Base-by-base conservation (phyloP, 2,113 vertebrate genomes). In the Sturnus vulgaris region DNA sequence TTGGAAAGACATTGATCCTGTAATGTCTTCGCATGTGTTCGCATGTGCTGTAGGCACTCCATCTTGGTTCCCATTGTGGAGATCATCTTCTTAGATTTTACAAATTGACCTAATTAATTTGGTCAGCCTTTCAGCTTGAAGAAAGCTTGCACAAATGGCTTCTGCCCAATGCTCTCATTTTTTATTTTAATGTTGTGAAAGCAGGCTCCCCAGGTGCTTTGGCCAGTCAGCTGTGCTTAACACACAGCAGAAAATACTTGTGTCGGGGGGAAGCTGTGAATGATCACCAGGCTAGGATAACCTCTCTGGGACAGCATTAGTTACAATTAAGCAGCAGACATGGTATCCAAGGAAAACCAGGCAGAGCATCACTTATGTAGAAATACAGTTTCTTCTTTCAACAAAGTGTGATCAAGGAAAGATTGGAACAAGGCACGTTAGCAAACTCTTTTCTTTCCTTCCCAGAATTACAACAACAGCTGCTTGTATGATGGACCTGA, bases 401-500 rank as follows among this genome's bases (percentile, higher is more conserved):
- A 2, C 49, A 25, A 1, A 10, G 23, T 44, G 60, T 4, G 20
- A 46, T 52, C 21, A 53, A 52, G 65, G 28, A 24, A 53, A 81
- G 72, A 66, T 12, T 71, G 80, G 49, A 73, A 60, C 28, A 27
- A 78, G 68, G 23, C 18, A 5, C 10, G 0, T 55, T 96, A 91
- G 96, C n/a, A 19, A 39, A 33, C 24, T 11, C 75, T 96, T 61
- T 70, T 82, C 75, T 49, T 97, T 93, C 57, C 97, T 93, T 96
- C 93, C 71, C 96, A 99, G 99, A 97, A 99, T 99, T 92, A 99
- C 99, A 14, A 99, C 99, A 72, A 99, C 99, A 10, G 99, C 99
- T 92, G 99, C 99, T 66, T 99, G 99, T 79, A 99, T 99, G 99
- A 99, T 99, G 99, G 99, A 99, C 96, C 98, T 99, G 37, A 97